Conservation (phyloP, 2,113 vertebrate genomes). For the Neoarius graeffei region DNA sequence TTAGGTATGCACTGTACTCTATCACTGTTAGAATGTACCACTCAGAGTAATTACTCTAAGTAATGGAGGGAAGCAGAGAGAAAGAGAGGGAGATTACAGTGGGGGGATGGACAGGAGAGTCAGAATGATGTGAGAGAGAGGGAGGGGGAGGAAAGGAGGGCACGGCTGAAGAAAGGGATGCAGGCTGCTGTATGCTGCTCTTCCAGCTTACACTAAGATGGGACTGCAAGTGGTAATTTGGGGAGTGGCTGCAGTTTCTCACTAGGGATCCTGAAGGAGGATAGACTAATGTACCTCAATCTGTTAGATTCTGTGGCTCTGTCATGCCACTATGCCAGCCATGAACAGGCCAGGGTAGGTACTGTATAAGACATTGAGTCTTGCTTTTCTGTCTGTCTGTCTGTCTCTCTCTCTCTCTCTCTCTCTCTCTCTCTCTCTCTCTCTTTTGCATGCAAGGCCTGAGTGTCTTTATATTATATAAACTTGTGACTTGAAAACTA, state of each 20-base stretch:
- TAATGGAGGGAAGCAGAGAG: conserved; percentile 38
- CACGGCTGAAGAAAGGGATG: conserved; percentile 45
- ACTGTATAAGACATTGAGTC: conserved; percentile 17
- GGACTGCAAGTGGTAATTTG: conserved; percentile 39
- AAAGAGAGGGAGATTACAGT: conserved; percentile 30
- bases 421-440: background rate
- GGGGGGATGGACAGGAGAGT: conserved; percentile 35
- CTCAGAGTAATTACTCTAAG: conserved; percentile 52
- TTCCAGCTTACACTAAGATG: conserved; percentile 33
- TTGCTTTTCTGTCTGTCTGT: conserved; percentile 3
- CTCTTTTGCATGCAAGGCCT: conserved; percentile 40
- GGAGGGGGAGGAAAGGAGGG: conserved; percentile 10
- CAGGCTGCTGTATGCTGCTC: conserved; percentile 36
- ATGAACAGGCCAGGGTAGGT: conserved; percentile 65
- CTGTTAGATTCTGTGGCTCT: conserved; percentile 41
- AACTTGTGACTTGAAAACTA: conserved; percentile 21
- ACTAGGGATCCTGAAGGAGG: conserved; percentile 45
- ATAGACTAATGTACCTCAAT: conserved; percentile 44
- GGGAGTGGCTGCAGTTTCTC: conserved; percentile 46
- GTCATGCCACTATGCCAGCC: conserved; percentile 56
- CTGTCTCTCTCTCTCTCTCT: background rate
- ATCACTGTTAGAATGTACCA: conserved; percentile 50
- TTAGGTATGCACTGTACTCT: conserved; percentile 37
- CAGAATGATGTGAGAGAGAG: conserved; percentile 37
- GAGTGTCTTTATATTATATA: conserved; percentile 36